These are phyloP conservation scores for Emesis russula DNA, from an alignment of 2,888 invertebrate genomes.

Conservation along the genomic window DNA sequence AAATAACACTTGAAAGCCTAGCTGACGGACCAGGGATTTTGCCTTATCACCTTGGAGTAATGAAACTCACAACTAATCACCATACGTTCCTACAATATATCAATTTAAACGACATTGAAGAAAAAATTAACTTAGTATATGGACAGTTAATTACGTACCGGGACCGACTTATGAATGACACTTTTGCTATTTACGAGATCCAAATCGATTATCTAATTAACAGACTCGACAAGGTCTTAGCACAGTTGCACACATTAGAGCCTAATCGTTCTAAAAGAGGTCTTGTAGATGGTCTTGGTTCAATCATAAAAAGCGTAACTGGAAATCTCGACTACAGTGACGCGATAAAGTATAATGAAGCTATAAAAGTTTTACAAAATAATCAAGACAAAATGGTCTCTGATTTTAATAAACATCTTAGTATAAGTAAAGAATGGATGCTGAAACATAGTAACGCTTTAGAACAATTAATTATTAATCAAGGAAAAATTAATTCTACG, in stretches of 20 bases:
- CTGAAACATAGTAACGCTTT: background rate
- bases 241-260: background rate
- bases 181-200: background rate
- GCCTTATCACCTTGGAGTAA: background rate
- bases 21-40: background rate
- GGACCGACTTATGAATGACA: background rate
- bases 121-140: background rate
- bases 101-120: background rate
- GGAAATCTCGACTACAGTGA: conserved; percentile 68
- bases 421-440: conserved; percentile 22
- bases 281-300: conserved; percentile 41
- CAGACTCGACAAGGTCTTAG: background rate
- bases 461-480: background rate
- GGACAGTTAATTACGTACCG: background rate
- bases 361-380: background rate
- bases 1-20: background rate
- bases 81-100: background rate
- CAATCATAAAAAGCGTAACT: conserved; percentile 59
- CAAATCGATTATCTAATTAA: background rate
- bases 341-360: conserved; percentile 41
- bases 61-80: background rate
- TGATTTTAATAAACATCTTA: conserved; percentile 4
- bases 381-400: conserved; percentile 1
- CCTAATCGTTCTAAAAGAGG: conserved; percentile 36
- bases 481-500: background rate